These are phyloP conservation scores for Pseudachorutes palmiensis DNA, from an alignment of 1,140 invertebrate genomes.

Conservation along the genomic window DNA sequence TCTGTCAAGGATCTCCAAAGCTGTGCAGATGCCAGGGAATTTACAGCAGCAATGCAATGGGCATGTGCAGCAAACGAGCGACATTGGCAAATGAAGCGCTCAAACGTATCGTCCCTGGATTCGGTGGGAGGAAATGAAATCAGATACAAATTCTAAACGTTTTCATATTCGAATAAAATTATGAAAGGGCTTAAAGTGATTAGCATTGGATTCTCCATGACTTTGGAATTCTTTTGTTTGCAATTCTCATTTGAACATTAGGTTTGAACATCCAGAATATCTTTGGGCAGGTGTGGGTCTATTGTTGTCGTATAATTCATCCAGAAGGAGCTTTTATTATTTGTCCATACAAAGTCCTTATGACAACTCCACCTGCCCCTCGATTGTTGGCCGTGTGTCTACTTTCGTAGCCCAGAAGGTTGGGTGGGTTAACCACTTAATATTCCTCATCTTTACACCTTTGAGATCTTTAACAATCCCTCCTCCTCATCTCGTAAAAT, in stretches of 20 bases:
- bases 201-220: no score
- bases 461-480: background rate
- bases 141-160: no score
- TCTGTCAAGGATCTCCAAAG: constrained; percentile 19
- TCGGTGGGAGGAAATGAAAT: no score
- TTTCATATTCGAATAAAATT: no score
- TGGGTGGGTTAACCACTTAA: constrained; percentile 3
- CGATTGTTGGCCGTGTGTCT: no score
- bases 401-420: background rate
- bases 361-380: background rate
- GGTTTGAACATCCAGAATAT: background rate
- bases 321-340: background rate
- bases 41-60: constrained; percentile 18
- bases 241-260: no score
- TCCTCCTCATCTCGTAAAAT: background rate
- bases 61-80: constrained; percentile 2
- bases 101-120: constrained; percentile 9
- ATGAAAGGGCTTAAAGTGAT: no score
- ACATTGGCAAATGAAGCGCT: background rate
- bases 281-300: background rate
- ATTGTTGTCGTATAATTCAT: background rate
- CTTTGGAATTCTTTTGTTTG: background rate
- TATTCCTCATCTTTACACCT: constrained; percentile 11
- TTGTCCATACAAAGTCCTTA: background rate
- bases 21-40: constrained; percentile 24